Percentiles rank a stretch among this genome's conserved stretches.
These are phyloP conservation scores for Centrocercus urophasianus DNA, from an alignment of 2,113 vertebrate species.

Conservation along the genomic window DNA sequence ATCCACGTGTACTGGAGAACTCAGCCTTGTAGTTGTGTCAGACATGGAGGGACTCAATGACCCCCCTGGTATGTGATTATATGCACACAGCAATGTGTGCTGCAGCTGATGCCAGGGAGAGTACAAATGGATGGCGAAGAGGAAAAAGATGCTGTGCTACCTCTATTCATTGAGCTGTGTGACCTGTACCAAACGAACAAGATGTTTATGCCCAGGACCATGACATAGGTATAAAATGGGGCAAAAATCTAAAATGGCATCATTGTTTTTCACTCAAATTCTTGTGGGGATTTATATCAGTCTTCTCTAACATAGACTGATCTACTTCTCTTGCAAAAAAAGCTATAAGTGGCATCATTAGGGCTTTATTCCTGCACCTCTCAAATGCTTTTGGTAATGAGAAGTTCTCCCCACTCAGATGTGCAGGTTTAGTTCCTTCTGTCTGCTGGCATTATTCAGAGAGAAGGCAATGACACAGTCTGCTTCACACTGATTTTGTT, in stretches of 20 bases:
- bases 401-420: not conserved
- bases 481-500: not conserved
- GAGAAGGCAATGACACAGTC: not conserved
- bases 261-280: rapidly evolving
- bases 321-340: not conserved
- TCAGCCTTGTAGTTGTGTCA: not conserved
- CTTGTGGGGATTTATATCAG: not conserved
- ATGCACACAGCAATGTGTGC: not conserved
- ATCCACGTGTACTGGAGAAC: not conserved
- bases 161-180: not conserved
- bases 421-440: rapidly evolving
- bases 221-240: not conserved
- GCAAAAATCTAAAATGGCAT: not conserved
- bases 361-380: not conserved
- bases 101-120: not conserved
- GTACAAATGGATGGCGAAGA: not conserved
- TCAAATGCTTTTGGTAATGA: not conserved
- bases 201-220: not conserved
- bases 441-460: not conserved
- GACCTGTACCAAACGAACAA: not conserved
- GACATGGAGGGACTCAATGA: not conserved
- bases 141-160: not conserved
- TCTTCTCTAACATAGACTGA: not conserved
- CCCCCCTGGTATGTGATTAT: not conserved
- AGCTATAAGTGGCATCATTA: not conserved